phyloP scores from a whole-genome alignment of 2,888 invertebrate genomes.

The Cancer borealis region DNA sequence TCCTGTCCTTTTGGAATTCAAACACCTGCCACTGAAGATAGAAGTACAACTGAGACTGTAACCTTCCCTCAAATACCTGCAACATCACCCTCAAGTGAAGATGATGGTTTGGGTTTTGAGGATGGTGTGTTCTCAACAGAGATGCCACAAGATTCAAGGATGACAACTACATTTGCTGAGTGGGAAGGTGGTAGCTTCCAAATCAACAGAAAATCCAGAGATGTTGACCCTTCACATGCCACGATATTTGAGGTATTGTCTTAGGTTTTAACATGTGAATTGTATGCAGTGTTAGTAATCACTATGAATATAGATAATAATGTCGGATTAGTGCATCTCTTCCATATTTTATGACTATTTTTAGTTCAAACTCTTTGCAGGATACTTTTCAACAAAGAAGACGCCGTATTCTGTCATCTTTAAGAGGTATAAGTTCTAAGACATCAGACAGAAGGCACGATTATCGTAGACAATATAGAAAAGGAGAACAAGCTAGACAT shows the following conservation, averaged over 20 bases:
- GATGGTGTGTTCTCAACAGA: not conserved
- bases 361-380: not conserved
- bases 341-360: not conserved
- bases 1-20: constrained; percentile 70
- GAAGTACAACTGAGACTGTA: not conserved
- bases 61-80: not conserved
- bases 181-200: constrained; percentile 64
- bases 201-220: constrained; percentile 57
- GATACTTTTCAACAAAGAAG: not conserved
- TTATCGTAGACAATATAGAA: not conserved
- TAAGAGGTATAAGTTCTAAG: not conserved
- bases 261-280: not conserved
- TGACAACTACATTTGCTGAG: constrained; percentile 48
- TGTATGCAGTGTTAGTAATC: not conserved
- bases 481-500: not conserved
- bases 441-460: not conserved
- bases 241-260: not conserved
- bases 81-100: not conserved
- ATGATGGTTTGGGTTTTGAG: constrained; percentile 29
- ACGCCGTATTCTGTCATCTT: not conserved
- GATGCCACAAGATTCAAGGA: not conserved
- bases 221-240: not conserved
- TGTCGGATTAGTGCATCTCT: too few species aligned
- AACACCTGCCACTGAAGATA: constrained; percentile 30
- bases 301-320: not conserved